These are phyloP conservation scores for Eurytoma californica DNA, from an alignment of 2,888 invertebrate species.

Conservation along the genomic window DNA sequence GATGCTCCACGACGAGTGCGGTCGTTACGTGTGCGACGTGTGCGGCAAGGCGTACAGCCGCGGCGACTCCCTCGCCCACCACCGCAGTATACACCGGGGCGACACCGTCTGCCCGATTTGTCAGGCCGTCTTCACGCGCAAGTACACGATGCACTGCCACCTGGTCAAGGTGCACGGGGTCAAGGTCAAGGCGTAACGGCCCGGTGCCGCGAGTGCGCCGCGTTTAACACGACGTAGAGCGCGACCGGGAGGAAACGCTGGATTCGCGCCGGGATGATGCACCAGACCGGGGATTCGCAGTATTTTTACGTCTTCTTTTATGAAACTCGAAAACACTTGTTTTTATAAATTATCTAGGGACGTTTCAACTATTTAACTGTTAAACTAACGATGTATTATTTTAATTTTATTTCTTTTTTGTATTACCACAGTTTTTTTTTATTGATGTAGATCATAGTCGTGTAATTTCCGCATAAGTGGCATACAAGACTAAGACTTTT, in stretches of 20 bases:
- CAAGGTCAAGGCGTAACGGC: conserved; percentile 59
- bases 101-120: conserved; percentile 74
- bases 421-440: neutral
- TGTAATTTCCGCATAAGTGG: neutral
- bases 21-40: conserved; percentile 74
- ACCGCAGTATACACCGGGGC: conserved; percentile 75
- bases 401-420: neutral
- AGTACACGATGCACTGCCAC: conserved; percentile 74
- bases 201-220: neutral
- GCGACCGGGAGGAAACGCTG: too few relatives aligned
- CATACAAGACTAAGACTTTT: conserved; percentile 2
- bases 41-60: conserved; percentile 75
- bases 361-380: neutral
- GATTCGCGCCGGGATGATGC: too few relatives aligned
- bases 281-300: too few relatives aligned
- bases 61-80: conserved; percentile 74
- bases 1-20: conserved; percentile 70
- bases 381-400: neutral
- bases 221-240: too few relatives aligned
- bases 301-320: too few relatives aligned
- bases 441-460: too few relatives aligned
- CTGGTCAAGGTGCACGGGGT: conserved; percentile 73
- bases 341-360: too few relatives aligned
- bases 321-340: too few relatives aligned
- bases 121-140: conserved; percentile 73